Conservation (phyloP, 2,113 vertebrate genomes). For the Siniperca chuatsi region DNA sequence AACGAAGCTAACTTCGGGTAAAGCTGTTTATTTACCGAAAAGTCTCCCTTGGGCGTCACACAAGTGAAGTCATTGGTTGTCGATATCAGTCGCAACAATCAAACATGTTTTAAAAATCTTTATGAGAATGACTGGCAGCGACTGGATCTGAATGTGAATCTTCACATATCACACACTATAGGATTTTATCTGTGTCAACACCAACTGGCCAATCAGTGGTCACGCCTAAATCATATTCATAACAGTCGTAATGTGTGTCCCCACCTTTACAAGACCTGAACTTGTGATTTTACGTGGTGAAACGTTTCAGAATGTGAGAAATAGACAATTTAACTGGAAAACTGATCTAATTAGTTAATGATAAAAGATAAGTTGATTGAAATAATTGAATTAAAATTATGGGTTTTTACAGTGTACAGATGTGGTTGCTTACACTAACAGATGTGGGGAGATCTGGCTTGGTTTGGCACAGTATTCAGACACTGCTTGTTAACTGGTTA, state of each 20-base stretch:
- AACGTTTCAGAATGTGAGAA: neutral
- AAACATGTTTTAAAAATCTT: neutral
- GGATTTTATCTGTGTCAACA: too few relatives aligned
- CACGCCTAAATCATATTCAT: neutral
- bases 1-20: too few relatives aligned
- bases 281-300: neutral
- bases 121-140: too few relatives aligned
- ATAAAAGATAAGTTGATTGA: neutral
- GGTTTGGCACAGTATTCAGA: neutral
- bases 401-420: neutral
- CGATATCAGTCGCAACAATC: too few relatives aligned
- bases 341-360: neutral
- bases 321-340: neutral
- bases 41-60: too few relatives aligned
- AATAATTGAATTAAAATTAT: neutral
- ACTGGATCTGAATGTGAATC: too few relatives aligned
- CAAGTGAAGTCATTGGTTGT: too few relatives aligned
- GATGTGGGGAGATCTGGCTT: constrained; percentile 17
- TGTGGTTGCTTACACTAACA: constrained; percentile 14
- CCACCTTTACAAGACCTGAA: neutral
- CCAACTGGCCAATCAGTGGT: neutral
- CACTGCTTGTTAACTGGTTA: constrained; percentile 12
- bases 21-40: too few relatives aligned
- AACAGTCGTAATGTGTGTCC: neutral
- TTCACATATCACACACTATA: too few relatives aligned